phyloP scores from a whole-genome alignment of 1,140 invertebrate species.

The Aphelenchoides fujianensis region DNA sequence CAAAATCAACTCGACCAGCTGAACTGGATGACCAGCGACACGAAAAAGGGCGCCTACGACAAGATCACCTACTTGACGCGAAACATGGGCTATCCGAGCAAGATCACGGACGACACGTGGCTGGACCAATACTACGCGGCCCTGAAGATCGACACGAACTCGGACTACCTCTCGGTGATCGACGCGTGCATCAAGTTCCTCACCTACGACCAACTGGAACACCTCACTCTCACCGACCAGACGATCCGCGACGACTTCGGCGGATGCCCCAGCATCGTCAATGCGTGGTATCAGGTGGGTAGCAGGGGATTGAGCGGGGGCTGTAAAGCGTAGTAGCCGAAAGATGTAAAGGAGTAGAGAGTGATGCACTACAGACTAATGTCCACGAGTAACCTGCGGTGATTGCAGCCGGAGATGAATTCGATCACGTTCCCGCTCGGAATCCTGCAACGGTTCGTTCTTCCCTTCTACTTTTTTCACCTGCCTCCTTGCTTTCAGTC shows the following conservation, averaged over 20 bases:
- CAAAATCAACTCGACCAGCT: slow-evolving; percentile 54
- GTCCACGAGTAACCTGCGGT: too few relatives aligned
- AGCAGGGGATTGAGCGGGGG: too few relatives aligned
- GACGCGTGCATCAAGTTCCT: background rate
- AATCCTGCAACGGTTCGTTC: slow-evolving; percentile 41
- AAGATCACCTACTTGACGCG: slow-evolving; percentile 52
- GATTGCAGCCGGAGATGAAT: slow-evolving; percentile 44
- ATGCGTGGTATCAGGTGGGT: too few relatives aligned
- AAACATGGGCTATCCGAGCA: slow-evolving; percentile 58
- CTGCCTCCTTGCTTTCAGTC: too few relatives aligned
- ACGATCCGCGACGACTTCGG: slow-evolving; percentile 28
- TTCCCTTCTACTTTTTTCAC: too few relatives aligned
- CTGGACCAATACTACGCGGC: slow-evolving; percentile 42
- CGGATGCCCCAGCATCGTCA: slow-evolving; percentile 25
- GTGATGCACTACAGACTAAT: too few relatives aligned
- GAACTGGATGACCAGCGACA: slow-evolving; percentile 45
- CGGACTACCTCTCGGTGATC: slow-evolving; percentile 21
- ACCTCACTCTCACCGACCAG: slow-evolving; percentile 22
- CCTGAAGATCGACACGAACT: slow-evolving; percentile 26
- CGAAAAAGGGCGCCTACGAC: slow-evolving; percentile 49
- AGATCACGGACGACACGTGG: slow-evolving; percentile 45
- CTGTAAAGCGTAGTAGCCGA: too few relatives aligned
- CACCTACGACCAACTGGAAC: slow-evolving; percentile 17
- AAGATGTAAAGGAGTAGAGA: slow-evolving; percentile 21
- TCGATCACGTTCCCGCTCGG: slow-evolving; percentile 47